Conservation (phyloP, 1,140 invertebrate species). For the Semibalanus balanoides region DNA sequence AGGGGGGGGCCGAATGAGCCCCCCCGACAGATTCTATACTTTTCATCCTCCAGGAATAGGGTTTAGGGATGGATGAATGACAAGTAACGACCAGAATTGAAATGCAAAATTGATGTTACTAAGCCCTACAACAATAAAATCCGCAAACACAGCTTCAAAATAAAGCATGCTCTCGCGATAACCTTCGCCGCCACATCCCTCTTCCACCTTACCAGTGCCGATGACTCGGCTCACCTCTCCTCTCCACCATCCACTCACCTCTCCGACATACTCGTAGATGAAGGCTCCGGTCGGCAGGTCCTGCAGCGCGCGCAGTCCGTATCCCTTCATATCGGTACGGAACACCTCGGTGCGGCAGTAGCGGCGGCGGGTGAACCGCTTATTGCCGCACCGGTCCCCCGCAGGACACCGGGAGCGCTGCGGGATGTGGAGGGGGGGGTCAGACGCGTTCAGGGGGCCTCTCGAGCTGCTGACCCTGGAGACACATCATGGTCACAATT, state of each 20-base stretch:
- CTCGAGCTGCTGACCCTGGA: too few relatives aligned
- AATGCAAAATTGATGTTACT: too few relatives aligned
- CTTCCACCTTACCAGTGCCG: not conserved
- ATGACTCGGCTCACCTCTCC: not conserved
- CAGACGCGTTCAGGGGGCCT: too few relatives aligned
- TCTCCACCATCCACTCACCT: slow-evolving; percentile 36
- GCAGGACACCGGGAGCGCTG: slow-evolving; percentile 80
- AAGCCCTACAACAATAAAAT: too few relatives aligned
- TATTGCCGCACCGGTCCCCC: slow-evolving; percentile 79
- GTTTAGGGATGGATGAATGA: too few relatives aligned
- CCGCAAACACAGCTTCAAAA: too few relatives aligned
- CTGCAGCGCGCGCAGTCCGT: slow-evolving; percentile 66
- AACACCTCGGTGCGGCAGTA: slow-evolving; percentile 77
- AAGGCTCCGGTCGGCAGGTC: slow-evolving; percentile 62
- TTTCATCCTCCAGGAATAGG: too few relatives aligned
- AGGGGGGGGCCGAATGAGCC: too few relatives aligned
- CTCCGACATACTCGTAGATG: slow-evolving; percentile 96
- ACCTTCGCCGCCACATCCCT: not conserved
- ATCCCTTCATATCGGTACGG: slow-evolving; percentile 83
- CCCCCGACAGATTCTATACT: too few relatives aligned
- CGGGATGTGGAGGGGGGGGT: slow-evolving; percentile 16
- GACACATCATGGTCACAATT: too few relatives aligned
- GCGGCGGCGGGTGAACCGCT: slow-evolving; percentile 74
- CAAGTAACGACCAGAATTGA: too few relatives aligned
- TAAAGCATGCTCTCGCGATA: too few relatives aligned